Percentiles rank a stretch among this genome's conserved stretches.
Evolutionary conservation across 2,113 vertebrate species (phyloP).

Genomic region (Galbula dea): DNA sequence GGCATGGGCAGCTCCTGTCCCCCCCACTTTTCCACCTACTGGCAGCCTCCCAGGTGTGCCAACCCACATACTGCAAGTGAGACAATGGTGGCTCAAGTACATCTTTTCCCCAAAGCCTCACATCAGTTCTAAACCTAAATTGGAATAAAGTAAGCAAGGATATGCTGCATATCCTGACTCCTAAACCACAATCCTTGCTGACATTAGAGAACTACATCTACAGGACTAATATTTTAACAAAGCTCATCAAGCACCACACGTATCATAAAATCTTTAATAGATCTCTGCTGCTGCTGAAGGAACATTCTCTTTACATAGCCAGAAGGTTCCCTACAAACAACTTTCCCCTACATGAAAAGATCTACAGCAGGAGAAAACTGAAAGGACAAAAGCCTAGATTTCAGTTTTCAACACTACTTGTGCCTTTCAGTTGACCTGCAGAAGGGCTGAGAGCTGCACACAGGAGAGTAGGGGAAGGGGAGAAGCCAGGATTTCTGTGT

Average conservation of each 20-base stretch:
- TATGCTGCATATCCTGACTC: not conserved
- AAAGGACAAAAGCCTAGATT: not conserved
- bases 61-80: fast-evolving
- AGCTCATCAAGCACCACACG: not conserved
- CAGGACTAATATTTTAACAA: not conserved
- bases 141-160: not conserved
- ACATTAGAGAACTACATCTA: not conserved
- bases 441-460: not conserved
- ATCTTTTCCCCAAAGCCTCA: not conserved
- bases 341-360: not conserved
- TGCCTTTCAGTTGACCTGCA: not conserved
- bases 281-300: not conserved
- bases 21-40: not conserved
- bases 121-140: not conserved
- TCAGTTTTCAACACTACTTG: not conserved
- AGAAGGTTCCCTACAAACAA: not conserved
- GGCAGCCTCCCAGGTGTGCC: not conserved
- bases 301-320: not conserved
- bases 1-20: not conserved
- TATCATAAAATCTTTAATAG: not conserved
- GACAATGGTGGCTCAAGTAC: fast-evolving
- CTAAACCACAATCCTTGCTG: not conserved
- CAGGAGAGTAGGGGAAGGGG: not conserved
- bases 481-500: not conserved
- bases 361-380: not conserved